Evolutionary conservation across 1,140 invertebrate genomes (phyloP).

Genomic region (Neoseiulus cucumeris): DNA sequence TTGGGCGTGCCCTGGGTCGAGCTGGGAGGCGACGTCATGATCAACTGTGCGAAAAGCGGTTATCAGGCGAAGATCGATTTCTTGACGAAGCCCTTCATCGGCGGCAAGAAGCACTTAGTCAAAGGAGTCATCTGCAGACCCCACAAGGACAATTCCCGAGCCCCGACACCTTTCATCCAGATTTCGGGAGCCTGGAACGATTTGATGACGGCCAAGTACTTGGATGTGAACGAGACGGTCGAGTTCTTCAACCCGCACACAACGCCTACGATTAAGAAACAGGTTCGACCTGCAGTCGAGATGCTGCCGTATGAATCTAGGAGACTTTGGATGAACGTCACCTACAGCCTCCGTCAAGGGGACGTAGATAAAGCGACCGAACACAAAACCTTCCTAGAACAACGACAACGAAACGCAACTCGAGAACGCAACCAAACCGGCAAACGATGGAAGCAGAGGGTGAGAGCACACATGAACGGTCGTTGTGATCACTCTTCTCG

Average conservation of each 20-base stretch:
- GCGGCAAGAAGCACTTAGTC: slow-evolving; percentile 74
- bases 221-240: slow-evolving; percentile 57
- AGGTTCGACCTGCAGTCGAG: slow-evolving; percentile 56
- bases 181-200: slow-evolving; percentile 90
- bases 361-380: slow-evolving; percentile 79
- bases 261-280: slow-evolving; percentile 66
- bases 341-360: slow-evolving; percentile 60
- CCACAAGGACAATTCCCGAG: slow-evolving; percentile 43
- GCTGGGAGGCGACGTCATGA: slow-evolving; percentile 65
- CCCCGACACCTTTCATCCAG: slow-evolving; percentile 51
- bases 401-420: slow-evolving; percentile 81
- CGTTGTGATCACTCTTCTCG: too few species aligned
- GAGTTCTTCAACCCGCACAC: slow-evolving; percentile 74
- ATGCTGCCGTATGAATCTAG: slow-evolving; percentile 70
- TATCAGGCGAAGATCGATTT: slow-evolving; percentile 75
- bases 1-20: slow-evolving; percentile 92
- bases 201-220: slow-evolving; percentile 67
- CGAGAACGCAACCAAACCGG: slow-evolving; percentile 40
- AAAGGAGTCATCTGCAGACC: slow-evolving; percentile 53
- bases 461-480: too few species aligned
- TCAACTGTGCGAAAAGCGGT: slow-evolving; percentile 70
- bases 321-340: slow-evolving; percentile 87
- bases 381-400: slow-evolving; percentile 74
- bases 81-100: slow-evolving; percentile 89
- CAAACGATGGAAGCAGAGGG: slow-evolving; percentile 30